These are phyloP conservation scores for Eptesicus fuscus DNA, from an alignment of 2,113 vertebrate genomes.

Conservation along the genomic window DNA sequence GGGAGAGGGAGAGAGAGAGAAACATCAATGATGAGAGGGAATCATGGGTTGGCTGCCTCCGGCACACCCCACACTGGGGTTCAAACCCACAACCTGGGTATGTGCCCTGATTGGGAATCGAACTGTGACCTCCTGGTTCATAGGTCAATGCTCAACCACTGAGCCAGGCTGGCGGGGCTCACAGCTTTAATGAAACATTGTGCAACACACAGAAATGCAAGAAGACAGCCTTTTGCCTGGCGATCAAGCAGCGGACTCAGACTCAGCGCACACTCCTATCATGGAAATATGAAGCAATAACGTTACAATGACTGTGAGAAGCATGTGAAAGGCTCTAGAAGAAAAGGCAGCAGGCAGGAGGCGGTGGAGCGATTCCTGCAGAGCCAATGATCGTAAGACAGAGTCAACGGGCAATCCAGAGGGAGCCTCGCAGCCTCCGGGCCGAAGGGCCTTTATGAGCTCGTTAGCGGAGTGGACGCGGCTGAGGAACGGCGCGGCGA, in stretches of 20 bases:
- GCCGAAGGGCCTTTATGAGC: neutral
- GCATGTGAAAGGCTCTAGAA: neutral
- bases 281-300: no score
- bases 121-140: no score
- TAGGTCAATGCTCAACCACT: no score
- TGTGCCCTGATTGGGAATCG: no score
- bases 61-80: no score
- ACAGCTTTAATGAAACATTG: neutral
- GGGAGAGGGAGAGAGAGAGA: no score
- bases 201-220: neutral
- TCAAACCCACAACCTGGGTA: no score
- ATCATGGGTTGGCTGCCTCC: no score
- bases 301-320: no score
- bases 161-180: no score
- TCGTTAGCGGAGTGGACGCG: neutral
- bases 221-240: neutral
- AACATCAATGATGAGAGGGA: no score
- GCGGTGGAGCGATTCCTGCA: neutral
- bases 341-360: neutral
- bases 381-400: neutral
- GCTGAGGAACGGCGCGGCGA: no score
- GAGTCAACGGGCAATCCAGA: neutral
- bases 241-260: neutral
- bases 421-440: rapidly evolving
- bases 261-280: rapidly evolving